phyloP scores from a whole-genome alignment of 2,797 vertebrate genomes.

The Oceanodroma leucorhoa region DNA sequence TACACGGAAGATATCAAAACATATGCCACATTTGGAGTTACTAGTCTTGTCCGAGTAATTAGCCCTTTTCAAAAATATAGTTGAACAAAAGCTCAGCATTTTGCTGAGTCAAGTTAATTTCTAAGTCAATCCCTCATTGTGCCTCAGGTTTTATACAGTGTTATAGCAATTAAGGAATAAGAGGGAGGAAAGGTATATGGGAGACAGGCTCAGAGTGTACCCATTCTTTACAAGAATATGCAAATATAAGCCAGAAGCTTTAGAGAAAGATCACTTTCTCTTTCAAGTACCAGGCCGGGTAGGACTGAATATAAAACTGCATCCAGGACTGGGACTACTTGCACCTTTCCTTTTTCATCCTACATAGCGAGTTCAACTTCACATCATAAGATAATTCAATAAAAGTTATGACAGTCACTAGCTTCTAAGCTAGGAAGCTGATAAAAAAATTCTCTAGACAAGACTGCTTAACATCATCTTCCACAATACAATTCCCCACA shows the following conservation, averaged over 20 bases:
- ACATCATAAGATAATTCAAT: background rate
- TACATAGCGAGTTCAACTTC: background rate
- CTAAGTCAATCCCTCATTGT: background rate
- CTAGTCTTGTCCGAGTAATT: background rate
- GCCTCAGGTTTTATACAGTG: background rate
- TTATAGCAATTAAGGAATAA: background rate
- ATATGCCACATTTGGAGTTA: background rate
- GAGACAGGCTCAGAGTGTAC: background rate
- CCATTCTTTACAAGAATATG: background rate
- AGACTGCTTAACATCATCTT: background rate
- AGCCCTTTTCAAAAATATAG: background rate
- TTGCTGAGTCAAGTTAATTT: background rate
- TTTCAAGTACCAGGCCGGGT: background rate
- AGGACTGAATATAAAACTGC: background rate
- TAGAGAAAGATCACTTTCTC: background rate
- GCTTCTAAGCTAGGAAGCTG: background rate
- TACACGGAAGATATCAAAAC: background rate
- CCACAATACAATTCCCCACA: background rate
- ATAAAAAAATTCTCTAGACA: background rate
- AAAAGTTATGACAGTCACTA: background rate
- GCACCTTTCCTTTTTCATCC: background rate
- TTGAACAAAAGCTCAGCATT: background rate
- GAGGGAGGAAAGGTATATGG: background rate
- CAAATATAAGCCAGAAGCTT: background rate
- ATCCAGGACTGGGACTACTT: background rate